Evolutionary conservation across 2,888 invertebrate species (phyloP), one percentile per base, ranked within the genome.

Genomic region (Iselma pallidipennis): DNA sequence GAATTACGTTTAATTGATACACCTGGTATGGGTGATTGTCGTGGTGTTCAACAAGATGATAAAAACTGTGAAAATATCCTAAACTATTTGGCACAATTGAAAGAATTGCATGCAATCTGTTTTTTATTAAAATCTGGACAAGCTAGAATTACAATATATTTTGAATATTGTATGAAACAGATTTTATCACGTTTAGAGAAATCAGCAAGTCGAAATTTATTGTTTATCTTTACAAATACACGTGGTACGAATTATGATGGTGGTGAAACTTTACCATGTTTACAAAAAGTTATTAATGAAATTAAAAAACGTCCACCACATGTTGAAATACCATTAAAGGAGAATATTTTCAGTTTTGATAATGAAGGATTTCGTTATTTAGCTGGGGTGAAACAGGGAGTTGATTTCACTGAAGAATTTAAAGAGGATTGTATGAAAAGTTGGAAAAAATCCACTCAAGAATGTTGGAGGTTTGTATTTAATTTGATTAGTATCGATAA

Each of bases 201-300:
- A 61, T 72, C 75, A 10, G 79, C 79, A 0, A 68, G 74, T 49
- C 66, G 71, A 21, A 80, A 80, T 64, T 73, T 80, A 7, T 67
- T 79, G 16, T 80, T 80, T 65, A 61, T 78, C n/a, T 80, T 80
- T 59, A 79, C 80, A 0, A 75, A 78, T 57, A 67, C 76, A 0
- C 65, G 73, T 61, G 71, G 71, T 23, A 71, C 73, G 10, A 68
- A 76, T 53, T 78, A 76, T 59, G 66, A 69, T 14, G 75, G 78
- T 0, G 78, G 77, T 4, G 77, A 78, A 29, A 78, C 79, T 1
- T 63, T 72, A 14, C 62, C 71, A 9, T 60, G 70, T 28, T 64
- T 79, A 28, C 66, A 69, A 58, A 68, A 67, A 29, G 57, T 76
- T 9, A 58, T 77, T 2, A 63, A 71, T 1, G 72, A 73, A 2